These are phyloP conservation scores for Maniola jurtina DNA, from an alignment of 1,140 invertebrate species.

Conservation along the genomic window DNA sequence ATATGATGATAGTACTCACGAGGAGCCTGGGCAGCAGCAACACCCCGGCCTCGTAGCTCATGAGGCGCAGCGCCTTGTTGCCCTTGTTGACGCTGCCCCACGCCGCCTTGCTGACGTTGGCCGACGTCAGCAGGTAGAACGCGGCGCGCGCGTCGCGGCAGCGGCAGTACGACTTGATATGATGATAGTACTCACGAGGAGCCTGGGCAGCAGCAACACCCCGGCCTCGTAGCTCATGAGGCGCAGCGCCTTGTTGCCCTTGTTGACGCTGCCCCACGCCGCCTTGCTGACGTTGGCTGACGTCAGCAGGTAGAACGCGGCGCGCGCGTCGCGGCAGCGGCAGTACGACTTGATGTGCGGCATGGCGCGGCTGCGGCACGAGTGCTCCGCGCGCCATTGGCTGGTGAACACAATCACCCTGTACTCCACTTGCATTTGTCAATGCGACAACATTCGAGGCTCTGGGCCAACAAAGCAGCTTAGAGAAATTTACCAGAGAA, in stretches of 20 bases:
- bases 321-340: constrained; percentile 81
- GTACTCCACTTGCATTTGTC: background rate
- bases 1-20: constrained; percentile 79
- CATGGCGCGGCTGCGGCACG: constrained; percentile 82
- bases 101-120: background rate
- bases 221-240: constrained; percentile 95
- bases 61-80: too few species aligned
- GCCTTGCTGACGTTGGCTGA: constrained; percentile 97
- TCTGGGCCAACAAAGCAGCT: too few species aligned
- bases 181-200: constrained; percentile 85
- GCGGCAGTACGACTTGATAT: too few species aligned
- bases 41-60: constrained; percentile 90
- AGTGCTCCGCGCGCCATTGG: constrained; percentile 91
- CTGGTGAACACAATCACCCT: constrained; percentile 66
- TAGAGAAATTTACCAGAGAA: too few species aligned
- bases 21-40: constrained; percentile 92
- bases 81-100: background rate
- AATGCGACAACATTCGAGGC: too few species aligned
- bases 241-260: constrained; percentile 82
- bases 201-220: constrained; percentile 92
- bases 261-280: constrained; percentile 92
- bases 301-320: constrained; percentile 91
- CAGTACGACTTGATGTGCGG: constrained; percentile 97
- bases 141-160: too few species aligned
- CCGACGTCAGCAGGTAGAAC: background rate